These are phyloP conservation scores for Gonocerus acuteangulatus DNA, from an alignment of 2,888 invertebrate species.

Conservation along the genomic window DNA sequence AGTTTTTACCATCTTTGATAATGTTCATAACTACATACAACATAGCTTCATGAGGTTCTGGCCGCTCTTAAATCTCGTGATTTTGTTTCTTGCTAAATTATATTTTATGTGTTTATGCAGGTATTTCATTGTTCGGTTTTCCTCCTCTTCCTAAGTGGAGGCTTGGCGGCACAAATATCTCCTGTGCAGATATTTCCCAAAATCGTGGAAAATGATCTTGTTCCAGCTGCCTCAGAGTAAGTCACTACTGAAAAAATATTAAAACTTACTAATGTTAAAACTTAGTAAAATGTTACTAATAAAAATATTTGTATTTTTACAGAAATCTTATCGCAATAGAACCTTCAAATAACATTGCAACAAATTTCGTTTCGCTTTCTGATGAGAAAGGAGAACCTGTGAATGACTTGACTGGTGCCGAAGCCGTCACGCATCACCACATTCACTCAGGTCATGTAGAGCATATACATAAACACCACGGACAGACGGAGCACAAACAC, in stretches of 20 bases:
- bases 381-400: conserved; percentile 26
- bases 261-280: background rate
- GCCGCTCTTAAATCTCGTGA: too few species aligned
- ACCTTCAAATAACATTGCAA: background rate
- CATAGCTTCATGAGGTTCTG: too few species aligned
- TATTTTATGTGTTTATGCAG: too few species aligned
- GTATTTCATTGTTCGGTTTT: background rate
- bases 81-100: too few species aligned
- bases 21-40: too few species aligned
- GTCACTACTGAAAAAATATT: too few species aligned
- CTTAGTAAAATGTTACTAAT: too few species aligned
- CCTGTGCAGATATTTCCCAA: background rate
- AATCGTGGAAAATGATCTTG: background rate
- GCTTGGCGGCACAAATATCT: background rate
- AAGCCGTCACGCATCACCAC: conserved; percentile 37
- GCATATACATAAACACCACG: conserved; percentile 37
- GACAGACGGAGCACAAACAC: conserved; percentile 37
- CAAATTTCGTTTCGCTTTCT: background rate
- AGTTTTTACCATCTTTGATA: too few species aligned
- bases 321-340: conserved; percentile 16
- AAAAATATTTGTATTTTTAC: background rate
- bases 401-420: conserved; percentile 34
- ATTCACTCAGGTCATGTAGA: conserved; percentile 37
- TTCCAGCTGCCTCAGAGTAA: conserved; percentile 8
- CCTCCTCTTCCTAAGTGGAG: background rate